A percentile compares a stretch with the other conserved stretches of the same genome.
Evolutionary conservation across 2,888 invertebrate species (phyloP).

Genomic region (Serrognathus titanus): DNA sequence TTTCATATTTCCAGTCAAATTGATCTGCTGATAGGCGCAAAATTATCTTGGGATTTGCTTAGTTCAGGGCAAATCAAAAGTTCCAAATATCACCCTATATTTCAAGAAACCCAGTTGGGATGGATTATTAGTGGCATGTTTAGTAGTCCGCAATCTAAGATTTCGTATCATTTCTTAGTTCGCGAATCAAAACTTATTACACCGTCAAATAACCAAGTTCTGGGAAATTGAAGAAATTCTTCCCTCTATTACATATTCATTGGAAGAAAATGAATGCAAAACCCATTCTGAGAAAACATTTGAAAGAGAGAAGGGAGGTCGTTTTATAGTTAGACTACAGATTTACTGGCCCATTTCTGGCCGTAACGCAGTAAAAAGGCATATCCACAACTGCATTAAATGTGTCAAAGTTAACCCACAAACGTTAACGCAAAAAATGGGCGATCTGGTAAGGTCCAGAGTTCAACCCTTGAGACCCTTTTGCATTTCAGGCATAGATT

Average conservation of each 20-base stretch:
- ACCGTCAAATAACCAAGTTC: background rate
- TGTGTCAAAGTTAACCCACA: too few species aligned
- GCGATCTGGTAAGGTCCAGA: too few species aligned
- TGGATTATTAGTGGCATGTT: too few species aligned
- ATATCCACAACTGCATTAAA: too few species aligned
- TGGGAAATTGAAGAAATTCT: background rate
- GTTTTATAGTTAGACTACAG: background rate
- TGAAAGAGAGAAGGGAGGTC: background rate
- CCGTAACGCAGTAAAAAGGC: too few species aligned
- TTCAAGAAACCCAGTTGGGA: conserved; percentile 18
- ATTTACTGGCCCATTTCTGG: background rate
- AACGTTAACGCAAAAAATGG: too few species aligned
- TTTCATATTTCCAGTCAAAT: conserved; percentile 14
- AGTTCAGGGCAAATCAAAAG: conserved; percentile 5
- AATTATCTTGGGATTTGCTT: background rate
- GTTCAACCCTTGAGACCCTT: too few species aligned
- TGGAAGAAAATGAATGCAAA: background rate
- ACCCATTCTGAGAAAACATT: background rate
- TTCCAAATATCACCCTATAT: background rate
- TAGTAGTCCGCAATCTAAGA: background rate
- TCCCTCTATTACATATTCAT: background rate
- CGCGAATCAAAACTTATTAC: background rate
- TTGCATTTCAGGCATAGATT: too few species aligned
- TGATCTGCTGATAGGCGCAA: conserved; percentile 19
- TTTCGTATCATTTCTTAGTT: too few species aligned